Evolutionary conservation across 2,113 vertebrate genomes (phyloP).

Genomic region (Embiotoca jacksoni): DNA sequence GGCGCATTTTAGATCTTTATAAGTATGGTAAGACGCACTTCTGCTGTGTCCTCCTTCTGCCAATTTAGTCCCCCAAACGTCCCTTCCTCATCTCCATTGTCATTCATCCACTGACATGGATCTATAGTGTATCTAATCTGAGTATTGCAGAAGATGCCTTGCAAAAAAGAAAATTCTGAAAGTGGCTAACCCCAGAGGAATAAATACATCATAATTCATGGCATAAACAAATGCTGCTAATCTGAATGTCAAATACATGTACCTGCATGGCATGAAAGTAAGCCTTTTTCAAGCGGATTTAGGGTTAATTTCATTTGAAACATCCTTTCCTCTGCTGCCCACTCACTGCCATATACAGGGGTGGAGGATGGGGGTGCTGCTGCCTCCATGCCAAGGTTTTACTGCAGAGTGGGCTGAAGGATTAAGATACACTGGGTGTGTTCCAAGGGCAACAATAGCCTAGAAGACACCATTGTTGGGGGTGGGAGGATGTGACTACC

Average conservation of each 20-base stretch:
- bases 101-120: slow-evolving; percentile 72
- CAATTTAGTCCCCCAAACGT: slow-evolving; percentile 53
- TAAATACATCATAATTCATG: slow-evolving; percentile 45
- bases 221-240: slow-evolving; percentile 28
- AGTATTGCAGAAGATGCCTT: slow-evolving; percentile 56
- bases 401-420: slow-evolving; percentile 82
- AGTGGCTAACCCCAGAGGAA: slow-evolving; percentile 31
- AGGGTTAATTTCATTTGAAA: slow-evolving; percentile 62
- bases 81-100: slow-evolving; percentile 66
- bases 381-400: slow-evolving; percentile 82
- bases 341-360: slow-evolving; percentile 73
- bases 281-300: slow-evolving; percentile 38
- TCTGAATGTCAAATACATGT: slow-evolving; percentile 51
- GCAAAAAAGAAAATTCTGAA: slow-evolving; percentile 35
- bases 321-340: slow-evolving; percentile 66
- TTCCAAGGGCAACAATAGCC: slow-evolving; percentile 82
- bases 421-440: slow-evolving; percentile 84
- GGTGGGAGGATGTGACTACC: slow-evolving; percentile 68
- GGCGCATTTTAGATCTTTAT: slow-evolving; percentile 84
- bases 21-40: slow-evolving; percentile 82
- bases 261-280: slow-evolving; percentile 48
- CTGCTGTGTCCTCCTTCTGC: slow-evolving; percentile 78
- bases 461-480: slow-evolving; percentile 90
- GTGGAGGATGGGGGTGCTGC: slow-evolving; percentile 75
- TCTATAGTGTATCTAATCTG: slow-evolving; percentile 44